phyloP scores from a whole-genome alignment of 2,113 vertebrate species.

The Malurus cyaneus region DNA sequence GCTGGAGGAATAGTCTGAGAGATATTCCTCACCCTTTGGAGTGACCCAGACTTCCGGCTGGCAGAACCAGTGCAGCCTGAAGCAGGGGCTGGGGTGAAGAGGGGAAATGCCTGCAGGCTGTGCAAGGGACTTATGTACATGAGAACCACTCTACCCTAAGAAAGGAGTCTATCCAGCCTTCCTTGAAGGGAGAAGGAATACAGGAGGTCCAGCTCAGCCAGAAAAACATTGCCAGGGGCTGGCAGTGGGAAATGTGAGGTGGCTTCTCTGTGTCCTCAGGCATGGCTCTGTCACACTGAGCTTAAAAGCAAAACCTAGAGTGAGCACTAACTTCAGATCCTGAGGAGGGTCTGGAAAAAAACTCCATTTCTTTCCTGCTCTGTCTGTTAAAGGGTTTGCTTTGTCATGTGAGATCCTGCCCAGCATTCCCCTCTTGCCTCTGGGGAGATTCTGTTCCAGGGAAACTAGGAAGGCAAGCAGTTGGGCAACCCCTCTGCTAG shows the following conservation, averaged over 20 bases:
- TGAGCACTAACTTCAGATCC: neutral
- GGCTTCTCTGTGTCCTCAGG: neutral
- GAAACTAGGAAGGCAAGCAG: neutral
- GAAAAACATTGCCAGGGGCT: neutral
- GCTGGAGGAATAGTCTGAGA: slow-evolving; percentile 4
- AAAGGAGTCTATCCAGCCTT: neutral
- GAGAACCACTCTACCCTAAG: neutral
- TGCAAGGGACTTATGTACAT: fast-evolving
- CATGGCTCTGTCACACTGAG: neutral
- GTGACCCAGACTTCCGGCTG: neutral
- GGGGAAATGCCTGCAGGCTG: neutral
- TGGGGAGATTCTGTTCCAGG: neutral
- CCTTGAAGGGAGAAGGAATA: neutral
- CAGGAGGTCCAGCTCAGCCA: neutral
- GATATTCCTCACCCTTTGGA: neutral
- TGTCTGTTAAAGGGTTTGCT: neutral
- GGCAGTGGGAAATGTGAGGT: neutral
- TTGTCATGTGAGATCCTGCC: neutral
- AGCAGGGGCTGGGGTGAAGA: neutral
- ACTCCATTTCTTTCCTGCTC: neutral
- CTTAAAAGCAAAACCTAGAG: neutral
- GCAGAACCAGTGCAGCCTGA: neutral
- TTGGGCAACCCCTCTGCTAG: neutral
- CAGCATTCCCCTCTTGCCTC: neutral
- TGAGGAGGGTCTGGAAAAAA: neutral